Evolutionary conservation across 2,888 invertebrate species (phyloP).

Genomic region (Eilema depressum): DNA sequence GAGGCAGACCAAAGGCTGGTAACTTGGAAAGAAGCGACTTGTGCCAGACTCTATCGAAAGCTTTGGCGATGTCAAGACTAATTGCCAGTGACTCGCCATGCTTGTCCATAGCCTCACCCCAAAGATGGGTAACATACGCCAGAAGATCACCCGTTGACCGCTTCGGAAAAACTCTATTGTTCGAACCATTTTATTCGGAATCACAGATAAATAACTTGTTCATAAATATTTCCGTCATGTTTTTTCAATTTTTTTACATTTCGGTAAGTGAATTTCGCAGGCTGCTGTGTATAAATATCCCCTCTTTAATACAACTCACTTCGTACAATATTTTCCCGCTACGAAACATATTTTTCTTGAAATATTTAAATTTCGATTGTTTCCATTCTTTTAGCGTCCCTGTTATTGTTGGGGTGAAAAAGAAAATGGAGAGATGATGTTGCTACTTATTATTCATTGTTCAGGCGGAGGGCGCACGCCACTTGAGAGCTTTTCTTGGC

Average conservation of each 20-base stretch:
- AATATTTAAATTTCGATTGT: constrained; percentile 83
- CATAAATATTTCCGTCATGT: too few species aligned
- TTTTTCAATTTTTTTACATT: neutral
- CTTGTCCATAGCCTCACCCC: too few species aligned
- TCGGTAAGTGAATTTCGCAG: constrained; percentile 25
- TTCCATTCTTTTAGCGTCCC: constrained; percentile 74
- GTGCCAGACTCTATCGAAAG: too few species aligned
- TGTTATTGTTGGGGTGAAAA: constrained; percentile 77
- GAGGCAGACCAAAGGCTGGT: too few species aligned
- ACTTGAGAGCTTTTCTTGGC: constrained; percentile 70
- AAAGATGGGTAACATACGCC: too few species aligned
- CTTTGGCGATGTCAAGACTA: too few species aligned
- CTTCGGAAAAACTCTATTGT: too few species aligned
- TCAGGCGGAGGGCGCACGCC: constrained; percentile 56
- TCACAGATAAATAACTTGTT: too few species aligned
- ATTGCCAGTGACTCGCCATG: too few species aligned
- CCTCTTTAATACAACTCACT: constrained; percentile 48
- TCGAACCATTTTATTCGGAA: too few species aligned
- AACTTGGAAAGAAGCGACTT: too few species aligned
- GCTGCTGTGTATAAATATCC: constrained; percentile 7
- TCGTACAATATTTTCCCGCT: constrained; percentile 62
- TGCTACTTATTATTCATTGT: constrained; percentile 84
- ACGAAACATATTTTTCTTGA: constrained; percentile 69
- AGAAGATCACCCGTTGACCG: too few species aligned
- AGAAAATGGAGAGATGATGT: constrained; percentile 84